Conservation (phyloP, 2,113 vertebrate species). For the Xenus cinereus region DNA sequence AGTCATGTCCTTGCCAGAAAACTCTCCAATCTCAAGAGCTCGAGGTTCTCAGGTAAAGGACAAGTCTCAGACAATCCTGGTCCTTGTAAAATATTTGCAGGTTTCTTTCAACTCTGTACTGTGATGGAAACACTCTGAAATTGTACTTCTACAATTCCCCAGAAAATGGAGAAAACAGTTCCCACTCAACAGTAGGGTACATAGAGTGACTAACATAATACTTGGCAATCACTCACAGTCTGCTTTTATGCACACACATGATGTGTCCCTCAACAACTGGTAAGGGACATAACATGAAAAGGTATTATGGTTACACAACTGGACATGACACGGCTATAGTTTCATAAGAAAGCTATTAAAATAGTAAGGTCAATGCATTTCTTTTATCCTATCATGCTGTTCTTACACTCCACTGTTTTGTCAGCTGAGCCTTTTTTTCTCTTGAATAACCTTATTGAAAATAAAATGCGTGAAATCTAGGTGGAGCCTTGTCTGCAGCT, state of each 20-base stretch:
- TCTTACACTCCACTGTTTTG: not conserved
- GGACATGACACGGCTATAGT: not conserved
- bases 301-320: not conserved
- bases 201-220: not conserved
- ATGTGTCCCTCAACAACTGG: not conserved
- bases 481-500: not conserved
- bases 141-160: not conserved
- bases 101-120: not conserved
- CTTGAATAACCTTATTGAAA: not conserved
- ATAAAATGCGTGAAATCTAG: not conserved
- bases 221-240: not conserved
- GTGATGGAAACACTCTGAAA: not conserved
- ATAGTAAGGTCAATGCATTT: not conserved
- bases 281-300: not conserved
- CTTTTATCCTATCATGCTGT: not conserved
- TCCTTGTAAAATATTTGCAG: not conserved
- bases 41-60: not conserved
- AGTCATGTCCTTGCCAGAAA: not conserved
- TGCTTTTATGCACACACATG: not conserved
- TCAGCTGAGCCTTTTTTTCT: not conserved
- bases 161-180: not conserved
- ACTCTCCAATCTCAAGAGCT: not conserved
- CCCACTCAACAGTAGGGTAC: not conserved
- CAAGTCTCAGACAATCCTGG: not conserved
- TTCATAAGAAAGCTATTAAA: not conserved